Evolutionary conservation across 2,888 invertebrate species (phyloP).

Genomic region (Drosophila melanosoma): DNA sequence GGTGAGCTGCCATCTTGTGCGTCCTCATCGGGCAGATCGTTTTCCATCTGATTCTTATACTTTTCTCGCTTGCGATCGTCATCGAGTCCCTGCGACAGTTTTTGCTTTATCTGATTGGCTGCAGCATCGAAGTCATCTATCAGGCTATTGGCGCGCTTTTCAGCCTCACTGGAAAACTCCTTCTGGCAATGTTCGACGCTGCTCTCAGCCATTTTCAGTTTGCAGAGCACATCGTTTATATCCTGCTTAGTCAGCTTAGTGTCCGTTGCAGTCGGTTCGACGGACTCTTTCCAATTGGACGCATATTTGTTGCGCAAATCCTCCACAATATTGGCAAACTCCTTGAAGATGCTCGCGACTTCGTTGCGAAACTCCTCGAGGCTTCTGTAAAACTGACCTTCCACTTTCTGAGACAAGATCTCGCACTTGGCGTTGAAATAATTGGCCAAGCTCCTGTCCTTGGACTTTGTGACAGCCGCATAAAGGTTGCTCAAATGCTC

Average conservation of each 20-base stretch:
- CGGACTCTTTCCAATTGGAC: background rate
- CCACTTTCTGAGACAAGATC: constrained; percentile 20
- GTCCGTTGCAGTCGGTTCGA: background rate
- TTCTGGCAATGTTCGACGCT: constrained; percentile 11
- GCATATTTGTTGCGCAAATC: background rate
- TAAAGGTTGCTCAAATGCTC: constrained; percentile 20
- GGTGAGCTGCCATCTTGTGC: background rate
- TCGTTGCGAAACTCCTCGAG: constrained; percentile 43
- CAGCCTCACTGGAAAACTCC: background rate
- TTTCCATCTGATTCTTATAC: background rate
- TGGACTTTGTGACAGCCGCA: constrained; percentile 5
- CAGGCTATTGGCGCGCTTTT: background rate
- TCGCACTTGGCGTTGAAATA: constrained; percentile 34
- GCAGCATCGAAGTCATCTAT: constrained; percentile 5
- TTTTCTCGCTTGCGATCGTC: background rate
- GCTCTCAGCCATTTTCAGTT: background rate
- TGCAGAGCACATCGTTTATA: background rate
- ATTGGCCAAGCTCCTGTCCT: constrained; percentile 17
- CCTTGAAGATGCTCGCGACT: constrained; percentile 31
- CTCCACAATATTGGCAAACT: constrained; percentile 19
- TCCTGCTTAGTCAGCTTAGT: background rate
- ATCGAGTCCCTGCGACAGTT: constrained; percentile 7
- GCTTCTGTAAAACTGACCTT: constrained; percentile 17
- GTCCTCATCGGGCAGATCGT: background rate
- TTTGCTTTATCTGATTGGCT: constrained; percentile 12